phyloP scores from a whole-genome alignment of 2,888 invertebrate species.

The Lamproptera curius region DNA sequence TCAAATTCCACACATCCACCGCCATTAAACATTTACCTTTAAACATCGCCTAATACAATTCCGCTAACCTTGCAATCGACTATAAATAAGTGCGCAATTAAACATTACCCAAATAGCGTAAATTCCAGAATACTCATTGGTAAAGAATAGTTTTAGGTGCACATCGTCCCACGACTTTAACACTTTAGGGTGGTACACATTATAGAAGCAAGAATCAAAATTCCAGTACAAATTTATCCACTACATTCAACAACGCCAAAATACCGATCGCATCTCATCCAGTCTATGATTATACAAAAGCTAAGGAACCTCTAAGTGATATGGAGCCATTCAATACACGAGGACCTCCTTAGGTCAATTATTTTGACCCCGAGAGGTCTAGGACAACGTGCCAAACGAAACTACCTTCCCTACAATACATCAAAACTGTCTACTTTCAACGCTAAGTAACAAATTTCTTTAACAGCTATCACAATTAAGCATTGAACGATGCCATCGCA shows the following conservation, averaged over 20 bases:
- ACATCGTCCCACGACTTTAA: too few relatives aligned
- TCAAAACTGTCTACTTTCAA: constrained; percentile 42
- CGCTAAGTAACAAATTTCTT: constrained; percentile 52
- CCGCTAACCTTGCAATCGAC: constrained; percentile 44
- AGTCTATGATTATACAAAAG: constrained; percentile 16
- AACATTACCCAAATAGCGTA: constrained; percentile 36
- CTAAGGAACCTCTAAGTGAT: constrained; percentile 2
- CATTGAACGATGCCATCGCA: too few relatives aligned
- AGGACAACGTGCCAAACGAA: too few relatives aligned
- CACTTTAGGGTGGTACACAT: too few relatives aligned
- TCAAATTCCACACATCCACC: constrained; percentile 60
- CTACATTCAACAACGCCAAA: neutral
- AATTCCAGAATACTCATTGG: too few relatives aligned
- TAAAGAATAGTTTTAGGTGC: too few relatives aligned
- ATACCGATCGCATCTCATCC: neutral
- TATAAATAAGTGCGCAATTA: constrained; percentile 50
- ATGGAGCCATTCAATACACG: neutral
- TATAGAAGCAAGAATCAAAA: too few relatives aligned
- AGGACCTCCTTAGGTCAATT: too few relatives aligned
- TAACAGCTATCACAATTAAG: too few relatives aligned
- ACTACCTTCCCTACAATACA: constrained; percentile 26
- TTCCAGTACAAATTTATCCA: neutral
- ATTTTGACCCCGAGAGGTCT: too few relatives aligned
- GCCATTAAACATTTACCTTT: constrained; percentile 51
- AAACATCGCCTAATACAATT: constrained; percentile 41